Conservation (phyloP, 2,888 invertebrate species). For the Terebella lapidaria region DNA sequence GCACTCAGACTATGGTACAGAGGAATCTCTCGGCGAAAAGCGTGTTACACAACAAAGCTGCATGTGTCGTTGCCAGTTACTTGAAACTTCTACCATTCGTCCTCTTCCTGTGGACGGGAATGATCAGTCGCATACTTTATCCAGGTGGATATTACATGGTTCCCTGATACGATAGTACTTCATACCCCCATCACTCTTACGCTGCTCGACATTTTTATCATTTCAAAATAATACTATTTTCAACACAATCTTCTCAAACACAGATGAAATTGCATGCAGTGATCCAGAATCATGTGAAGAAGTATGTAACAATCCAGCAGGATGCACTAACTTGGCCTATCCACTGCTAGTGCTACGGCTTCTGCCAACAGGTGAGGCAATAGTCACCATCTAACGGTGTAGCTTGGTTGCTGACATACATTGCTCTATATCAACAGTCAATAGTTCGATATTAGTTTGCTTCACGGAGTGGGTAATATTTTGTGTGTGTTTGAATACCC, state of each 20-base stretch:
- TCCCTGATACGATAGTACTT: too few relatives aligned
- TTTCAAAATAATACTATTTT: too few relatives aligned
- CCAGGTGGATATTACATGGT: slow-evolving; percentile 51
- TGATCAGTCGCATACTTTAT: slow-evolving; percentile 56
- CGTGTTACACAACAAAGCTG: slow-evolving; percentile 56
- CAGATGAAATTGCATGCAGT: slow-evolving; percentile 56
- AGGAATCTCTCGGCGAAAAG: slow-evolving; percentile 56
- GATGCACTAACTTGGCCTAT: slow-evolving; percentile 58
- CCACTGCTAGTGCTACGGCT: slow-evolving; percentile 57
- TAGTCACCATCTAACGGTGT: too few relatives aligned
- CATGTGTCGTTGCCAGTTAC: slow-evolving; percentile 54
- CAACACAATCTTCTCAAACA: too few relatives aligned
- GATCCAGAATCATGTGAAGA: slow-evolving; percentile 54
- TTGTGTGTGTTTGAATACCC: too few relatives aligned
- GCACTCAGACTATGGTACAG: slow-evolving; percentile 60
- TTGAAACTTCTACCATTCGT: slow-evolving; percentile 56
- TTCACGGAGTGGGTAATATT: too few relatives aligned
- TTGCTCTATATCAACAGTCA: too few relatives aligned
- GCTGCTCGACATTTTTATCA: too few relatives aligned
- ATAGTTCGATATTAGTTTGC: too few relatives aligned
- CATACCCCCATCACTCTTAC: too few relatives aligned
- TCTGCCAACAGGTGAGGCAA: too few relatives aligned
- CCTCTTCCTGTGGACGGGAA: slow-evolving; percentile 55
- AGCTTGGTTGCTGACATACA: too few relatives aligned
- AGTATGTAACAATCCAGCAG: slow-evolving; percentile 53